Conservation (phyloP, 1,140 invertebrate species). For the Magallana ariakensis region DNA sequence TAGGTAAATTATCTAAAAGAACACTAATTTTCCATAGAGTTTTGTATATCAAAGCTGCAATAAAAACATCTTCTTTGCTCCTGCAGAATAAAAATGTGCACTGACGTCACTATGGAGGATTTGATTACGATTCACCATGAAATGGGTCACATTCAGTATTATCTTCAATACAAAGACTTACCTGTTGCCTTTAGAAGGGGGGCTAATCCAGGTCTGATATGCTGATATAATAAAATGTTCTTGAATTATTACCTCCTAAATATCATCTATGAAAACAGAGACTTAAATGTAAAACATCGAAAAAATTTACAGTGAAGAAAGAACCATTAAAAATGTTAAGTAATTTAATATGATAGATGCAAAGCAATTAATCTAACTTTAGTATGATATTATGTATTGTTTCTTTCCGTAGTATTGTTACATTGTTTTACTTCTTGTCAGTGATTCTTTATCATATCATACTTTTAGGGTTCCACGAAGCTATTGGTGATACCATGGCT, state of each 20-base stretch:
- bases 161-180: slow-evolving; percentile 86
- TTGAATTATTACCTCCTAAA: no score
- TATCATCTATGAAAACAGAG: no score
- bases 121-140: slow-evolving; percentile 88
- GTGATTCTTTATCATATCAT: no score
- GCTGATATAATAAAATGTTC: no score
- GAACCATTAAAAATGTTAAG: no score
- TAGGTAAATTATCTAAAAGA: slow-evolving; percentile 79
- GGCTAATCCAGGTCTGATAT: slow-evolving; percentile 83
- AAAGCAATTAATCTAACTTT: no score
- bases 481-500: slow-evolving; percentile 91
- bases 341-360: no score
- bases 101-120: slow-evolving; percentile 81
- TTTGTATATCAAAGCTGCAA: neutral
- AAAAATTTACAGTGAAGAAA: no score
- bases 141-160: slow-evolving; percentile 90
- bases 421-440: no score
- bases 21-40: neutral
- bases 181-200: slow-evolving; percentile 86
- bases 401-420: no score
- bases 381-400: no score
- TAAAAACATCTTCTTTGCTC: neutral
- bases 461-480: slow-evolving; percentile 89
- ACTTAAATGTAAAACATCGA: no score
- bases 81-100: slow-evolving; percentile 79